Base-by-base conservation (phyloP, 2,797 vertebrate genomes). In the Falco rusticolus region DNA sequence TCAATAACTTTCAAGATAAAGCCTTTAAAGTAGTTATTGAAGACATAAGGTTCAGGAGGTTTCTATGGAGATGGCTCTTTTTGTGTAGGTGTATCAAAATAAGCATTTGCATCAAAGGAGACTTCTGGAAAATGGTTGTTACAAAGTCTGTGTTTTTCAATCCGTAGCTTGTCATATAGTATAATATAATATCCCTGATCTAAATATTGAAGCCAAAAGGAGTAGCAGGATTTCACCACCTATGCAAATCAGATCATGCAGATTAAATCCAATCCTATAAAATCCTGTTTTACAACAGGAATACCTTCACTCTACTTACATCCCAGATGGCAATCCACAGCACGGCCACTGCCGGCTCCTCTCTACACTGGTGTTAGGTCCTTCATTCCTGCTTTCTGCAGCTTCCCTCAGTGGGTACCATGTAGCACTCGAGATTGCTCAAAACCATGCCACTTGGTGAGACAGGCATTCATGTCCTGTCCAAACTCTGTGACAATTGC, bases 1-100 rank as follows among this genome's bases (percentile, higher is more conserved):
- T 96, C 79, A 91, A 81, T 92, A 96, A 81, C 69, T 93, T 80
- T 89, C n/a, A 91, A 54, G 93, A 89, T 78, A 94, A 96, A 76
- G 69, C 72, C 41, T 93, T 92, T 96, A 95, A 96, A 94, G 87
- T 65, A 91, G 83, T 93, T 95, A 71, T 94, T 95, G 90, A 94
- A 96, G 88, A 93, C 64, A 82, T 83, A 87, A 93, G 54, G 84
- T 97, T 94, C 70, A 81, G 68, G 57, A 91, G 54, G 90, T 95
- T 97, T 96, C 93, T 94, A 92, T 96, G 92, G 93, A 96, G 89
- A 94, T 92, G 61, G 37, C 9, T 93, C 19, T 90, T 92, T 89
- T 84, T 71, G 25, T 86, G 89, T 86, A 91, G 61, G 50, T 89
- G 71, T 94, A 89, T 87, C 90, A 96, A 93, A 94, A 96, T 72